phyloP scores from a whole-genome alignment of 2,888 invertebrate genomes.

The Tenodera sinensis region DNA sequence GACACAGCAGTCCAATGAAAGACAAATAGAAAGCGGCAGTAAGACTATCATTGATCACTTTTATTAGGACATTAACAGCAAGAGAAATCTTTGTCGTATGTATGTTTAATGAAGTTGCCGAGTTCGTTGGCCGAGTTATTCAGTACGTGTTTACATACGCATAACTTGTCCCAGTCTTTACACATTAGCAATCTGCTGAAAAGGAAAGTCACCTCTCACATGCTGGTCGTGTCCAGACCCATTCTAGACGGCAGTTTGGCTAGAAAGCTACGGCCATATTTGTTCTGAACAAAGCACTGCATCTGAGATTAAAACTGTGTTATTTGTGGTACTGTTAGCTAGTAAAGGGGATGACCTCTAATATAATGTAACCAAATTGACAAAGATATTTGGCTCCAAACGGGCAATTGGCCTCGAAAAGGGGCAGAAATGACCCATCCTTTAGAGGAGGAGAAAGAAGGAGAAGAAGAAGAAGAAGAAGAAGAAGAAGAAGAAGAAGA shows the following conservation, averaged over 20 bases:
- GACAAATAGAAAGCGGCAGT: not conserved
- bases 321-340: too few relatives aligned
- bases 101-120: not conserved
- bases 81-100: not conserved
- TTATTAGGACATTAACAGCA: not conserved
- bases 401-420: too few relatives aligned
- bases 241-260: not conserved
- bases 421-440: too few relatives aligned
- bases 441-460: too few relatives aligned
- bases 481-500: too few relatives aligned
- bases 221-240: not conserved
- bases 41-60: not conserved
- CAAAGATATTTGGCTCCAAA: too few relatives aligned
- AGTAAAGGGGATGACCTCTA: too few relatives aligned
- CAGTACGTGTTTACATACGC: not conserved
- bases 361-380: too few relatives aligned
- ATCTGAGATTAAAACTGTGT: too few relatives aligned
- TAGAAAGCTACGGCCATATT: not conserved
- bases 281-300: too few relatives aligned
- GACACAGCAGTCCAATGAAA: not conserved
- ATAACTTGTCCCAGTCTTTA: not conserved
- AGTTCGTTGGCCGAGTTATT: not conserved
- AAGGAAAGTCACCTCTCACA: not conserved
- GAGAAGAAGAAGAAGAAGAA: too few relatives aligned
- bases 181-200: not conserved